Evolutionary conservation across 2,888 invertebrate genomes (phyloP).

Genomic region (Heliconius aoede): DNA sequence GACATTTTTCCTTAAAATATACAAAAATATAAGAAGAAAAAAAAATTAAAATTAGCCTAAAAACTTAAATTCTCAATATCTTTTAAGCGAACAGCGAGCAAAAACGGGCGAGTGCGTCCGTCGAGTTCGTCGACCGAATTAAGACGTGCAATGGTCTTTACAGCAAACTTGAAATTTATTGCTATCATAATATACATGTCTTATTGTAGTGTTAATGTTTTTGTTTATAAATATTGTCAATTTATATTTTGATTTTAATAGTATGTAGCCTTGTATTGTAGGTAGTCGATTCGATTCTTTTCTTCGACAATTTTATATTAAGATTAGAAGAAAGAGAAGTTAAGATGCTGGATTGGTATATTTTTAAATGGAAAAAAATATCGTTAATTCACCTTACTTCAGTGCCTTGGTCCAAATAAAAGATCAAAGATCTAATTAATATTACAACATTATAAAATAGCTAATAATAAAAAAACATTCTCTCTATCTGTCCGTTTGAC

Average conservation of each 20-base stretch:
- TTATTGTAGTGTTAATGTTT: constrained; percentile 27
- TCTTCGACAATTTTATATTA: not conserved
- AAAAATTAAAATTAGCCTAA: constrained; percentile 20
- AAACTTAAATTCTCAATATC: constrained; percentile 29
- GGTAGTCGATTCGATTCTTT: not conserved
- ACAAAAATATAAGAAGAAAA: not conserved
- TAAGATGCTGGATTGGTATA: not conserved
- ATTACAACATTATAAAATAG: no score
- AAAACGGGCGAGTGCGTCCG: constrained; percentile 42
- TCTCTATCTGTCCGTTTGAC: no score
- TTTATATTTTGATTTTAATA: not conserved
- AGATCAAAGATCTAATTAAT: no score
- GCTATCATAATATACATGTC: constrained; percentile 25
- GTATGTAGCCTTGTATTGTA: not conserved
- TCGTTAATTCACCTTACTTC: no score
- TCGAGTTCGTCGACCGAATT: constrained; percentile 45
- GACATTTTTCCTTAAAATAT: not conserved
- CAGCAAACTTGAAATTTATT: constrained; percentile 39
- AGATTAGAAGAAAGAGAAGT: no score
- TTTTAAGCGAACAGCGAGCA: constrained; percentile 40
- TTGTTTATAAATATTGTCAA: constrained; percentile 19
- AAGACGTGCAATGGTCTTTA: constrained; percentile 43
- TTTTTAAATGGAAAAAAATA: no score
- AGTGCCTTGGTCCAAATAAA: no score
- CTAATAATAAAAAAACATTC: no score